These are phyloP conservation scores for Herminia tarsipennalis DNA, from an alignment of 2,888 invertebrate species.

Conservation along the genomic window DNA sequence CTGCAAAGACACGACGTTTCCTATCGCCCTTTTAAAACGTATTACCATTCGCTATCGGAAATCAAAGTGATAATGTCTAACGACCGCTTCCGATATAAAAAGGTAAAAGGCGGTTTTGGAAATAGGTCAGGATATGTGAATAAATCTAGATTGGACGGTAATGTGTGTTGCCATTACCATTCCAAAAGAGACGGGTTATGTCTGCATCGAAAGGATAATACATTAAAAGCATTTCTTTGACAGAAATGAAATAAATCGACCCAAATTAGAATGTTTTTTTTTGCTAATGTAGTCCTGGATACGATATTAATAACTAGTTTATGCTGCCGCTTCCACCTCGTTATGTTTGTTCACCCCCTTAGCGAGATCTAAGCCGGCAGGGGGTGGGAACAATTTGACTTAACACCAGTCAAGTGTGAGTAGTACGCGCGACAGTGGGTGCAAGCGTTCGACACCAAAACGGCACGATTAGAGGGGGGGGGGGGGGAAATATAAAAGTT, in stretches of 20 bases:
- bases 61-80: slow-evolving; percentile 38
- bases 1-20: no score
- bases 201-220: background rate
- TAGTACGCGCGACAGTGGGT: no score
- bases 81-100: slow-evolving; percentile 44
- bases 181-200: slow-evolving; percentile 12
- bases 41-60: slow-evolving; percentile 27
- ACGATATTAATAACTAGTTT: no score
- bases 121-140: slow-evolving; percentile 67
- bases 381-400: no score
- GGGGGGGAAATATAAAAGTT: no score
- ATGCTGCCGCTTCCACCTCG: no score
- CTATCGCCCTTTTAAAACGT: slow-evolving; percentile 9
- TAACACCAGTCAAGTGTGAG: no score
- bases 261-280: background rate
- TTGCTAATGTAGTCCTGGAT: no score
- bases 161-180: slow-evolving; percentile 64
- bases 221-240: background rate
- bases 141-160: slow-evolving; percentile 67
- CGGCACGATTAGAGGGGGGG: no score
- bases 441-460: no score
- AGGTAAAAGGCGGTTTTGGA: slow-evolving; percentile 57
- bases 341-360: no score
- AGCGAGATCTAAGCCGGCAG: no score
- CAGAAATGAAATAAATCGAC: background rate